phyloP scores from a whole-genome alignment of 2,113 vertebrate genomes.

The Apistogramma diplotaenia region DNA sequence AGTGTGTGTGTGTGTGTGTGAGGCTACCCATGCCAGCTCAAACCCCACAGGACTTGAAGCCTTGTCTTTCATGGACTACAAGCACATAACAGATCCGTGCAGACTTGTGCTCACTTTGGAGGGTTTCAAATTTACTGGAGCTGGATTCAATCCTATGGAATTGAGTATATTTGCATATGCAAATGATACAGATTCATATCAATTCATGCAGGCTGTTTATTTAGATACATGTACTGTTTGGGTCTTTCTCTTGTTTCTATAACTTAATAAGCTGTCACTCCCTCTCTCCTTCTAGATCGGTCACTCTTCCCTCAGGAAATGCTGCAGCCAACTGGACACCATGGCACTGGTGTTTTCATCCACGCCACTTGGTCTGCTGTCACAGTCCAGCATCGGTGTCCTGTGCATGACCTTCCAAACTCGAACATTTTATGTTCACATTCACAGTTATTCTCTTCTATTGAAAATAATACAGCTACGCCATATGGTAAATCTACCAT shows the following conservation, averaged over 20 bases:
- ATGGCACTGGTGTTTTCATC: conserved; percentile 2
- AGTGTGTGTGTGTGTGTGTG: fast-evolving
- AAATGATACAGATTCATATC: not conserved
- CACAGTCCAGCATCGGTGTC: not conserved
- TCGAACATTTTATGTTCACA: not conserved
- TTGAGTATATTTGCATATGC: not conserved
- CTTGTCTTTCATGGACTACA: not conserved
- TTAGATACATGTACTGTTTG: not conserved
- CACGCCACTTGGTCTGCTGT: not conserved
- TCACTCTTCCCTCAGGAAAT: conserved; percentile 1
- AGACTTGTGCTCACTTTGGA: not conserved
- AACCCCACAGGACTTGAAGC: not conserved
- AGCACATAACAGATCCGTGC: not conserved
- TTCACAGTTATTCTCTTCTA: not conserved
- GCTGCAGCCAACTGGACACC: conserved; percentile 1
- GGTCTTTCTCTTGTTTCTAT: not conserved
- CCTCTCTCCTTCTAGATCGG: not conserved
- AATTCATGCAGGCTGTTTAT: not conserved
- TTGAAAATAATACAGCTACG: not conserved
- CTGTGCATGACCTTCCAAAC: not conserved
- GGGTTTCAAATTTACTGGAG: conserved; percentile 1
- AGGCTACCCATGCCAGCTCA: not conserved
- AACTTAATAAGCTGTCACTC: not conserved
- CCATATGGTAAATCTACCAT: not conserved
- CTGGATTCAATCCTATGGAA: not conserved